phyloP scores from a whole-genome alignment of 2,888 invertebrate genomes.

The Rambutsinella grinnellia region DNA sequence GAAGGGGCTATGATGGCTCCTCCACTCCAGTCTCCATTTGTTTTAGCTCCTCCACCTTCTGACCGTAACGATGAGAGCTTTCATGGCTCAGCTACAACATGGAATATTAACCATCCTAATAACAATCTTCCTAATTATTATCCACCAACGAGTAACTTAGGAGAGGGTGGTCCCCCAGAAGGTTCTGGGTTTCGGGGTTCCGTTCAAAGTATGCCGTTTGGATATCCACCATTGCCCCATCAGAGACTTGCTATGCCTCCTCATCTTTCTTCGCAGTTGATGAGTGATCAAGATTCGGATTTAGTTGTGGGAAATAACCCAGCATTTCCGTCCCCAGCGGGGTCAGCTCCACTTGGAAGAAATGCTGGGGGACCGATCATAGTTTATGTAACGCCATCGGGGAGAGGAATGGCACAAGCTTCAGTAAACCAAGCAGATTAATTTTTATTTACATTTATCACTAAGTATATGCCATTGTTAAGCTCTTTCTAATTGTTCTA shows the following conservation, averaged over 20 bases:
- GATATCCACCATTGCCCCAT: background rate
- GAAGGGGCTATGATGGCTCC: constrained; percentile 11
- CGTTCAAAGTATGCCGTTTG: background rate
- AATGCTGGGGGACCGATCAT: background rate
- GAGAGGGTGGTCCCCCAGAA: too few relatives aligned
- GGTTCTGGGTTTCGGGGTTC: too few relatives aligned
- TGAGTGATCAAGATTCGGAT: too few relatives aligned
- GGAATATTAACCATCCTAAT: constrained; percentile 37
- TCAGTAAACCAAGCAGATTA: too few relatives aligned
- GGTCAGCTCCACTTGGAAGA: background rate
- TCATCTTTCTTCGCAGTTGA: background rate
- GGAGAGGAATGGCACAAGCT: background rate
- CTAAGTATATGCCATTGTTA: background rate
- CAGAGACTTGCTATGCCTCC: background rate
- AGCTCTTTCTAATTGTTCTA: background rate
- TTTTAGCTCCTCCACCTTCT: constrained; percentile 1
- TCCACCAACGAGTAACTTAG: too few relatives aligned
- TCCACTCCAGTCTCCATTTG: constrained; percentile 1
- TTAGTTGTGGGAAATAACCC: too few relatives aligned
- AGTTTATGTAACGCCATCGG: background rate
- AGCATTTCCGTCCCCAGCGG: background rate
- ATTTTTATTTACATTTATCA: too few relatives aligned
- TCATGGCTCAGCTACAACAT: constrained; percentile 23
- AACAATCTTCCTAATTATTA: too few relatives aligned
- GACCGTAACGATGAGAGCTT: constrained; percentile 25